Conservation (phyloP, 2,797 vertebrate genomes). For the Megalops cyprinoides region DNA sequence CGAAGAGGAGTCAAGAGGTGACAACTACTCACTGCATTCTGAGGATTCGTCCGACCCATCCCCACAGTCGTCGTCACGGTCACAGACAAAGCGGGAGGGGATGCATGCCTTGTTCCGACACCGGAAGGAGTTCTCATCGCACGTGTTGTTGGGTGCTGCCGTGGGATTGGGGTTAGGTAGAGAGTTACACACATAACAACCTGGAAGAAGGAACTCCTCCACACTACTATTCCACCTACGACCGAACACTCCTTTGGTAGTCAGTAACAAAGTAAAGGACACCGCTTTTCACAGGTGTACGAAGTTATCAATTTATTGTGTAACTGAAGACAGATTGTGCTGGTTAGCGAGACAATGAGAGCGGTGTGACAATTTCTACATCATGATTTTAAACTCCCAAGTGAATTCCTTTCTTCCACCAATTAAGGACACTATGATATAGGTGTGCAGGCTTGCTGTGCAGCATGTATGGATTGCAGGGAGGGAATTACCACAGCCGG, state of each 20-base stretch:
- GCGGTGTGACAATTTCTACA: too few relatives aligned
- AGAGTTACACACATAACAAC: constrained; percentile 16
- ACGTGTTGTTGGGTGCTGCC: constrained; percentile 91
- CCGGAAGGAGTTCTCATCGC: constrained; percentile 87
- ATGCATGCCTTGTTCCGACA: constrained; percentile 91
- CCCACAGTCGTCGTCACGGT: constrained; percentile 93
- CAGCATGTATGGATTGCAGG: background rate
- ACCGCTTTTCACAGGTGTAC: background rate
- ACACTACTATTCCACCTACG: background rate
- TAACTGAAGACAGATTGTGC: background rate
- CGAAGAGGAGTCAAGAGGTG: background rate
- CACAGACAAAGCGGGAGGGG: constrained; percentile 91
- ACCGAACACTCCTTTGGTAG: background rate
- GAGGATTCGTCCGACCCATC: constrained; percentile 91
- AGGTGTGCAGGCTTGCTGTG: background rate
- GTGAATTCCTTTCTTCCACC: background rate
- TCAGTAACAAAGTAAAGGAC: background rate
- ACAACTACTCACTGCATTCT: constrained; percentile 84
- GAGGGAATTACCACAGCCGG: constrained; percentile 84
- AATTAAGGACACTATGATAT: background rate
- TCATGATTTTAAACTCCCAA: too few relatives aligned
- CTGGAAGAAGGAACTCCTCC: background rate
- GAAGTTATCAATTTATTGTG: background rate
- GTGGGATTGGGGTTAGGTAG: background rate
- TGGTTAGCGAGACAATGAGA: background rate